Percentiles rank a stretch among this genome's conserved stretches.
phyloP scores from a whole-genome alignment of 2,113 vertebrate species.

The Hyla sarda region DNA sequence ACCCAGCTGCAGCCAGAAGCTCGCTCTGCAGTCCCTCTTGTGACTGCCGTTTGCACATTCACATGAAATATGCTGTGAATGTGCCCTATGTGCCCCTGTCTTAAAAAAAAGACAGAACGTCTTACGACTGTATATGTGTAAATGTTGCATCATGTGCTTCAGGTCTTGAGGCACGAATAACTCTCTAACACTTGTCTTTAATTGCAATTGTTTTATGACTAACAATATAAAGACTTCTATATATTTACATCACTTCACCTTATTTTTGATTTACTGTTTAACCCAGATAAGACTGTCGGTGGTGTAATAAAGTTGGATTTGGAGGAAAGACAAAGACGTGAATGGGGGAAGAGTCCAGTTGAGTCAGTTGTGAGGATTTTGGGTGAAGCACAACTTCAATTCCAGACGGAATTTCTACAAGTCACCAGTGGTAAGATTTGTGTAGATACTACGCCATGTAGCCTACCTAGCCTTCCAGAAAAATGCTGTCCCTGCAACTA shows the following conservation, averaged over 20 bases:
- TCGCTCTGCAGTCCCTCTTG: no score
- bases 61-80: no score
- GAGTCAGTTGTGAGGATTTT: constrained; percentile 83
- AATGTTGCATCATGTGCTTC: no score
- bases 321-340: constrained; percentile 78
- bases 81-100: no score
- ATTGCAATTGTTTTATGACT: no score
- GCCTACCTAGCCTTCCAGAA: no score
- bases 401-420: constrained; percentile 82
- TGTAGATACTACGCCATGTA: no score
- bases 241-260: not conserved
- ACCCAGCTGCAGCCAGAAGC: no score
- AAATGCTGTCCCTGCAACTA: no score
- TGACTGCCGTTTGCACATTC: no score
- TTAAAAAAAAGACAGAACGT: no score
- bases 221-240: not conserved
- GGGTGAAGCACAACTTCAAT: constrained; percentile 86
- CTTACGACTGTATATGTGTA: not conserved
- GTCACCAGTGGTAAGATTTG: constrained; percentile 68
- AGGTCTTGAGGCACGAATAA: not conserved
- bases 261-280: not conserved
- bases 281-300: constrained; percentile 78
- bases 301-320: constrained; percentile 81
- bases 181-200: not conserved
- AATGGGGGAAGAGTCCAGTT: constrained; percentile 83